Evolutionary conservation across 2,113 vertebrate genomes (phyloP).

Genomic region (Seriola aureovittata): DNA sequence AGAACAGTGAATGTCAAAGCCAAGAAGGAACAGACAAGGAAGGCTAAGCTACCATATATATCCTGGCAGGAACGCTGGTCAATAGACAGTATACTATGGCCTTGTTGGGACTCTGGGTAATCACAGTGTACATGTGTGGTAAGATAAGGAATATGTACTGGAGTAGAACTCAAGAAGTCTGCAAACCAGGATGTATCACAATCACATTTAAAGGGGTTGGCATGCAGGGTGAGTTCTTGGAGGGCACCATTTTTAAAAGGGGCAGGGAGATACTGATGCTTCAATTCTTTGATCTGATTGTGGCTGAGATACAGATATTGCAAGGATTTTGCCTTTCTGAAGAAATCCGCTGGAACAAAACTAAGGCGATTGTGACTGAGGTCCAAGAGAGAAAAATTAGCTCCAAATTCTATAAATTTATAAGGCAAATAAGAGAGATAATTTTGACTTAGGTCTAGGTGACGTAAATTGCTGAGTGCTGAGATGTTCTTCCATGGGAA

Average conservation of each 20-base stretch:
- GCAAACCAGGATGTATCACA: slow-evolving; percentile 86
- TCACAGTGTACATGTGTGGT: slow-evolving; percentile 82
- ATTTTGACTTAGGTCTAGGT: slow-evolving; percentile 85
- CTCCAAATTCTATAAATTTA: slow-evolving; percentile 61
- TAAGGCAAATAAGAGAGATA: slow-evolving; percentile 63
- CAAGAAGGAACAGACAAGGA: slow-evolving; percentile 74
- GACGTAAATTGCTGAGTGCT: slow-evolving; percentile 70
- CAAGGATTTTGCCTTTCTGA: slow-evolving; percentile 65
- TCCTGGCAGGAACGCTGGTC: slow-evolving; percentile 90
- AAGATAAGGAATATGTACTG: slow-evolving; percentile 79
- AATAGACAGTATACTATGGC: slow-evolving; percentile 79
- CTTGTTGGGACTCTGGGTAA: slow-evolving; percentile 81
- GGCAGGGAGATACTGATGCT: slow-evolving; percentile 68
- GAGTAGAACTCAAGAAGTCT: slow-evolving; percentile 83
- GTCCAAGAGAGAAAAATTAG: slow-evolving; percentile 79
- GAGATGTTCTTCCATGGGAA: slow-evolving; percentile 85
- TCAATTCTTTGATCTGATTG: slow-evolving; percentile 82
- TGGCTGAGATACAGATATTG: slow-evolving; percentile 76
- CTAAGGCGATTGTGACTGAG: slow-evolving; percentile 85
- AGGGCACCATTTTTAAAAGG: slow-evolving; percentile 68
- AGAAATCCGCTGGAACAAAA: slow-evolving; percentile 82
- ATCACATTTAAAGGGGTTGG: slow-evolving; percentile 87
- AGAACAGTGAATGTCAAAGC: slow-evolving; percentile 71
- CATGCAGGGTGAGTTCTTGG: slow-evolving; percentile 79
- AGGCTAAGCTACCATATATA: slow-evolving; percentile 82